phyloP scores from a whole-genome alignment of 2,113 vertebrate genomes.

The human (Homo sapiens) region DNA sequence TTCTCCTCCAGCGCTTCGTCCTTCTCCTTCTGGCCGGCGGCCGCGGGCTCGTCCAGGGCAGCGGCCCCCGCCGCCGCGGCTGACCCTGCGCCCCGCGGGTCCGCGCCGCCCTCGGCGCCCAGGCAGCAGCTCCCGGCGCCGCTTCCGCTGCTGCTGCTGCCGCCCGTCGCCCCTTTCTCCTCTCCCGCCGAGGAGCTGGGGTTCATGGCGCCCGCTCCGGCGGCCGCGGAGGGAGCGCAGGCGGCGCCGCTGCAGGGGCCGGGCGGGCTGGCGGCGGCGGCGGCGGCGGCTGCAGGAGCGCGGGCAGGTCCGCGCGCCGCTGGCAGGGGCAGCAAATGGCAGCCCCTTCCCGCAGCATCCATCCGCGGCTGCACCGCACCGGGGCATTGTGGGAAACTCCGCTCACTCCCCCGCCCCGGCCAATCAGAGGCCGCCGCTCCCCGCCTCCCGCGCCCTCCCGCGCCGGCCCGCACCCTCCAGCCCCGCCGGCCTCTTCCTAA shows the following conservation, averaged over 20 bases:
- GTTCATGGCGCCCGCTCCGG: slow-evolving; percentile 77
- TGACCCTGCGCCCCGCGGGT: slow-evolving; percentile 75
- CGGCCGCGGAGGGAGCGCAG: slow-evolving; percentile 45
- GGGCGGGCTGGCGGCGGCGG: slow-evolving; percentile 33
- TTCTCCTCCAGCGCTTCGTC: slow-evolving; percentile 91
- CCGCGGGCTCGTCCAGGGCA: slow-evolving; percentile 80
- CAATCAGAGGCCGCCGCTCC: slow-evolving; percentile 75
- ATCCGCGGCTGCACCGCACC: slow-evolving; percentile 84
- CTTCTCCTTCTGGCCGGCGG: slow-evolving; percentile 76
- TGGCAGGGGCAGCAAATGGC: slow-evolving; percentile 86
- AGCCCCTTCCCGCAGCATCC: slow-evolving; percentile 87
- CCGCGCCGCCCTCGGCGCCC: slow-evolving; percentile 84
- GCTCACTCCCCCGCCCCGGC: slow-evolving; percentile 73
- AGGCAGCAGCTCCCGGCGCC: slow-evolving; percentile 82
- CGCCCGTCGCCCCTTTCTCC: slow-evolving; percentile 77
- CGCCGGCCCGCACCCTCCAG: slow-evolving; percentile 42
- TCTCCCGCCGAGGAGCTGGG: slow-evolving; percentile 76
- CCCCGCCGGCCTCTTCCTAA: background rate
- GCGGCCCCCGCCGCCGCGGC: slow-evolving; percentile 69
- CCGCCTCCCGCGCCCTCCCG: background rate
- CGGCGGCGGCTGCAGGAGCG: slow-evolving; percentile 19
- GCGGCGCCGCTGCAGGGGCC: slow-evolving; percentile 54
- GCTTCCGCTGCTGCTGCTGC: slow-evolving; percentile 79
- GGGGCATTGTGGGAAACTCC: slow-evolving; percentile 92
- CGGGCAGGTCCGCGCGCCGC: slow-evolving; percentile 69